Evolutionary conservation across 2,888 invertebrate species (phyloP).

Genomic region (Allolobophora icterica): DNA sequence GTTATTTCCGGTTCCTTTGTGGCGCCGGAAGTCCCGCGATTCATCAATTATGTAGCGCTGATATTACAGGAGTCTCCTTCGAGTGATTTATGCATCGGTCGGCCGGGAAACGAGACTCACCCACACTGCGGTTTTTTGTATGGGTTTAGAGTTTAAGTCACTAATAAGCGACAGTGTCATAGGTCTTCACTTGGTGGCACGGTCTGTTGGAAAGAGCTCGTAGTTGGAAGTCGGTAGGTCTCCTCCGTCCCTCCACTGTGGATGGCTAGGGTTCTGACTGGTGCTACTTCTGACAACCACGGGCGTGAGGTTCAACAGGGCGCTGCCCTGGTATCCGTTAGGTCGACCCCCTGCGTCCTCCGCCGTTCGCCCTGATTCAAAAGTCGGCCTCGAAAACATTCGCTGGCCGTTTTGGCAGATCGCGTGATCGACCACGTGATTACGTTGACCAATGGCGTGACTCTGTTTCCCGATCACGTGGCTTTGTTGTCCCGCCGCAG

Average conservation of each 20-base stretch:
- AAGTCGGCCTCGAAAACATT: not conserved
- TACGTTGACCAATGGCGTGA: not conserved
- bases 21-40: not conserved
- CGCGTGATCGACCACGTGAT: not conserved
- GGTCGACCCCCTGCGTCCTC: not conserved
- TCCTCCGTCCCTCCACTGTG: not conserved
- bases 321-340: not conserved
- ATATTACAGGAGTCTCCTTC: not conserved
- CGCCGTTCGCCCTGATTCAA: not conserved
- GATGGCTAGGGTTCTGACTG: not conserved
- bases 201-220: not conserved
- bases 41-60: not conserved
- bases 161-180: not conserved
- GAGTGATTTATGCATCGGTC: not conserved
- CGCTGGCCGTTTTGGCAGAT: constrained; percentile 6
- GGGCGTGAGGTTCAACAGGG: not conserved
- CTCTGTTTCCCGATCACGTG: too few species aligned
- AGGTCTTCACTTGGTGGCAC: not conserved
- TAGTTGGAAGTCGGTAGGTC: not conserved
- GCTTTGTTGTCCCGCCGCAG: not conserved
- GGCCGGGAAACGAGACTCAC: not conserved
- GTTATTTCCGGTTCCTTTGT: not conserved
- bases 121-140: not conserved
- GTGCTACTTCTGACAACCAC: not conserved
- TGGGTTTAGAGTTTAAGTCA: not conserved